Percentiles rank a stretch among this genome's conserved stretches.
Conservation (phyloP, 2,888 invertebrate species). For the Plebejus anna region DNA sequence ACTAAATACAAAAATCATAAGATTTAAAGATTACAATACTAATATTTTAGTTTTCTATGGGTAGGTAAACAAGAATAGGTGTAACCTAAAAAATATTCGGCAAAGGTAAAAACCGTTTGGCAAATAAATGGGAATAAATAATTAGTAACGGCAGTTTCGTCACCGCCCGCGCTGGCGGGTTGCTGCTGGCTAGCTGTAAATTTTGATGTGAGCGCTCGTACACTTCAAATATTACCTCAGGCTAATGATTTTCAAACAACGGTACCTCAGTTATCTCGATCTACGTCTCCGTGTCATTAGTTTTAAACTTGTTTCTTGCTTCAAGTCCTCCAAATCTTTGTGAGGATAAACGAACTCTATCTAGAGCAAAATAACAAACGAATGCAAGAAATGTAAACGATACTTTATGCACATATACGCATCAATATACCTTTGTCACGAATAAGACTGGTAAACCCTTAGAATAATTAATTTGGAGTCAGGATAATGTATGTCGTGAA, state of each 20-base stretch:
- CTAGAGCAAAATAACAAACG: neutral
- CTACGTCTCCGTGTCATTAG: neutral
- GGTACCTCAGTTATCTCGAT: conserved; percentile 2
- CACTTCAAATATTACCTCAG: conserved; percentile 21
- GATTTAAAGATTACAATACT: neutral
- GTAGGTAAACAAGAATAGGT: neutral
- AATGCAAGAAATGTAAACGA: neutral
- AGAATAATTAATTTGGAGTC: neutral
- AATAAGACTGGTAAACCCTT: neutral
- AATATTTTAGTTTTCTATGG: neutral
- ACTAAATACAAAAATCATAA: no score
- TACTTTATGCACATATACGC: neutral
- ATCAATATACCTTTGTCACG: neutral
- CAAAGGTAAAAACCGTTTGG: neutral
- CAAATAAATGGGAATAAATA: conserved; percentile 22
- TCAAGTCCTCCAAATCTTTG: neutral
- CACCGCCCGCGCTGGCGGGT: neutral
- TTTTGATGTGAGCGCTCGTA: conserved; percentile 24
- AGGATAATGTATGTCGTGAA: neutral
- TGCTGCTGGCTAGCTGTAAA: conserved; percentile 26
- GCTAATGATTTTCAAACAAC: conserved; percentile 8
- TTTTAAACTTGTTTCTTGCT: neutral
- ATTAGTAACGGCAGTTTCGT: conserved; percentile 25
- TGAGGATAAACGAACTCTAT: neutral
- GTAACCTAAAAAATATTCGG: neutral